A percentile compares a stretch with the other conserved stretches of the same genome.
phyloP scores from a whole-genome alignment of 2,888 invertebrate species.

The Cyclophora punctaria region DNA sequence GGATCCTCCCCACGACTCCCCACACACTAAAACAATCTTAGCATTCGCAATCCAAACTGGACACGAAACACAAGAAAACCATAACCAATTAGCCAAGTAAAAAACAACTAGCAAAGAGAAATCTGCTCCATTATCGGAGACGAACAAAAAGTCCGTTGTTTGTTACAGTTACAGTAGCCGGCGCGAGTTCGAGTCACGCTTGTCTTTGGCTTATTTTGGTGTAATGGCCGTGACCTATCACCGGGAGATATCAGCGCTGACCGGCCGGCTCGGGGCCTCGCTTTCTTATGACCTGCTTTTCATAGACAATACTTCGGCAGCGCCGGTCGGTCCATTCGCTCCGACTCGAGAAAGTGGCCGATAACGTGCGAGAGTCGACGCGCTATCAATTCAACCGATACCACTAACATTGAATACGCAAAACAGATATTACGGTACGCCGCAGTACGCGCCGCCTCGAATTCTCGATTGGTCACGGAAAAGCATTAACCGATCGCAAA shows the following conservation, averaged over 20 bases:
- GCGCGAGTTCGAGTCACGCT: constrained; percentile 27
- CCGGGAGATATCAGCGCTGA: constrained; percentile 63
- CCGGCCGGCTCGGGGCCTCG: constrained; percentile 42
- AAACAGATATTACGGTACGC: constrained; percentile 14
- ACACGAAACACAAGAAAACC: constrained; percentile 27
- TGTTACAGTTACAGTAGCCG: constrained; percentile 45
- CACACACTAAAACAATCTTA: constrained; percentile 17
- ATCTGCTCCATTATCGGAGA: constrained; percentile 49
- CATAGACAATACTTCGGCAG: constrained; percentile 69
- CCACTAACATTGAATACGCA: constrained; percentile 25
- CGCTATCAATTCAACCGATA: constrained; percentile 38
- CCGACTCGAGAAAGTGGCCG: constrained; percentile 61
- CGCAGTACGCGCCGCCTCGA: constrained; percentile 24
- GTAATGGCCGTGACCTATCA: constrained; percentile 67
- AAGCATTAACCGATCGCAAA: constrained; percentile 30
- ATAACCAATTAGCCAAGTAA: constrained; percentile 43
- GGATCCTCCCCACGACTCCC: constrained; percentile 25
- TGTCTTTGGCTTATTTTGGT: constrained; percentile 42
- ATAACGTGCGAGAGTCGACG: constrained; percentile 45
- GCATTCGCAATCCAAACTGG: constrained; percentile 31
- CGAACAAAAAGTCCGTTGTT: constrained; percentile 40
- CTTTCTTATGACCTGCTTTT: constrained; percentile 75
- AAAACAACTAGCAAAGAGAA: constrained; percentile 50
- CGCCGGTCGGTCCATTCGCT: constrained; percentile 40
- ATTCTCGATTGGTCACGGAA: constrained; percentile 34